A percentile compares a stretch with the other conserved stretches of the same genome.
These are phyloP conservation scores for Masnerella sp. DNA, from an alignment of 2,888 invertebrate genomes.

Conservation along the genomic window DNA sequence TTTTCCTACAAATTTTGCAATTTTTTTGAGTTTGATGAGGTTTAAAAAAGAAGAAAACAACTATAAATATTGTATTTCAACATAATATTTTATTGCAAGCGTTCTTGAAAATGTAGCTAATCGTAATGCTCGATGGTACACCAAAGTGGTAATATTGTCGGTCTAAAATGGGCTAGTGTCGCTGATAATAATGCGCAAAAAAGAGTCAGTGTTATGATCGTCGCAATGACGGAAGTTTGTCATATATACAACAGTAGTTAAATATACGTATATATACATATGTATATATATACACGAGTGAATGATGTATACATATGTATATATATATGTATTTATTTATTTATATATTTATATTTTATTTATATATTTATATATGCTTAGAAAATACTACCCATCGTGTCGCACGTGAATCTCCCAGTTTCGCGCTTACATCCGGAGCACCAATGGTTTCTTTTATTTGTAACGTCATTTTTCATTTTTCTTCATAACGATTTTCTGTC, in stretches of 20 bases:
- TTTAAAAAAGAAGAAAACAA: conserved; percentile 7
- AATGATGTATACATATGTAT: conserved; percentile 66
- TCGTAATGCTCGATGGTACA: conserved; percentile 74
- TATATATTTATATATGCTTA: conserved; percentile 56
- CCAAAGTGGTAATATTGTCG: conserved; percentile 73
- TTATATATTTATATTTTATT: conserved; percentile 50
- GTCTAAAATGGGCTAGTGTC: conserved; percentile 70
- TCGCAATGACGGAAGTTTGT: conserved; percentile 66
- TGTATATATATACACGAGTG: conserved; percentile 61
- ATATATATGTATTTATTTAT: conserved; percentile 68
- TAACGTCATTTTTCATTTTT: conserved; percentile 12
- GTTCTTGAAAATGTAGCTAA: conserved; percentile 75
- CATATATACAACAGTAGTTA: conserved; percentile 68
- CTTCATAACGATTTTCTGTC: conserved; percentile 14
- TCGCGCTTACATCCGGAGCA: conserved; percentile 53
- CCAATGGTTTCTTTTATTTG: conserved; percentile 38
- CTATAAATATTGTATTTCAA: conserved; percentile 66
- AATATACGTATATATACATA: conserved; percentile 65
- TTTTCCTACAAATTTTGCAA: too few relatives aligned
- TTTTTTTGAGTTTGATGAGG: neutral
- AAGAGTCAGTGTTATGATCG: conserved; percentile 57
- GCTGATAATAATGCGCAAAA: conserved; percentile 60
- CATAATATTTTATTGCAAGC: conserved; percentile 76
- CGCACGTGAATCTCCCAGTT: conserved; percentile 40
- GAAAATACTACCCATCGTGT: conserved; percentile 50